phyloP scores from a whole-genome alignment of 2,888 invertebrate genomes.

The Drosophila testacea region DNA sequence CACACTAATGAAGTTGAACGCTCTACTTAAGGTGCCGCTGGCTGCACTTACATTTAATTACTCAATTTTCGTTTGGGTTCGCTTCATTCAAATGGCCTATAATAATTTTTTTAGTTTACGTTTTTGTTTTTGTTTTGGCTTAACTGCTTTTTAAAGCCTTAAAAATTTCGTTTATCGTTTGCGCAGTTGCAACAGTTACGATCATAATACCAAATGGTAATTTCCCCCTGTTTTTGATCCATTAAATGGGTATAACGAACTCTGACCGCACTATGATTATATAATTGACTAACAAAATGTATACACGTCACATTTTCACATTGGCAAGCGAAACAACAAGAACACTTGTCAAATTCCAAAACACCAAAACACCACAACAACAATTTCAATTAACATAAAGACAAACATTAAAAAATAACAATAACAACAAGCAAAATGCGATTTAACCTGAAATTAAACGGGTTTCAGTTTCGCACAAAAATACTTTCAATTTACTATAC shows the following conservation, averaged over 20 bases:
- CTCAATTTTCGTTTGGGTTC: constrained; percentile 48
- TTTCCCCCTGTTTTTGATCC: constrained; percentile 3
- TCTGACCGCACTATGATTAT: constrained; percentile 21
- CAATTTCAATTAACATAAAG: constrained; percentile 11
- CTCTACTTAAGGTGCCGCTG: constrained; percentile 64
- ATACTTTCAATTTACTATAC: constrained; percentile 33
- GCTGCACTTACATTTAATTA: constrained; percentile 61
- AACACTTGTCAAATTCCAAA: neutral
- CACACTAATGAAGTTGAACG: constrained; percentile 59
- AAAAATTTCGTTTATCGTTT: constrained; percentile 52
- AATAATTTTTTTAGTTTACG: constrained; percentile 5
- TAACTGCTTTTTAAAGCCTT: constrained; percentile 50
- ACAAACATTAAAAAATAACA: constrained; percentile 20
- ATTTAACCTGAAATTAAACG: constrained; percentile 28
- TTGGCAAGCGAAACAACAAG: neutral
- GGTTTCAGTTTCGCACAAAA: constrained; percentile 27
- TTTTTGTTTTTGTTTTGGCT: constrained; percentile 13
- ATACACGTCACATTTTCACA: constrained; percentile 12
- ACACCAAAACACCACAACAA: neutral
- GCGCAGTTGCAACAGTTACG: constrained; percentile 53
- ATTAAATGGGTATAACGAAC: constrained; percentile 22
- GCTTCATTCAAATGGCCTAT: constrained; percentile 35
- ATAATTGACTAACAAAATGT: constrained; percentile 17
- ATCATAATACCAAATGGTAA: neutral
- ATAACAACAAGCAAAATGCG: constrained; percentile 1